Conservation (phyloP, 2,888 invertebrate genomes). For the Drosophila trichaetosa region DNA sequence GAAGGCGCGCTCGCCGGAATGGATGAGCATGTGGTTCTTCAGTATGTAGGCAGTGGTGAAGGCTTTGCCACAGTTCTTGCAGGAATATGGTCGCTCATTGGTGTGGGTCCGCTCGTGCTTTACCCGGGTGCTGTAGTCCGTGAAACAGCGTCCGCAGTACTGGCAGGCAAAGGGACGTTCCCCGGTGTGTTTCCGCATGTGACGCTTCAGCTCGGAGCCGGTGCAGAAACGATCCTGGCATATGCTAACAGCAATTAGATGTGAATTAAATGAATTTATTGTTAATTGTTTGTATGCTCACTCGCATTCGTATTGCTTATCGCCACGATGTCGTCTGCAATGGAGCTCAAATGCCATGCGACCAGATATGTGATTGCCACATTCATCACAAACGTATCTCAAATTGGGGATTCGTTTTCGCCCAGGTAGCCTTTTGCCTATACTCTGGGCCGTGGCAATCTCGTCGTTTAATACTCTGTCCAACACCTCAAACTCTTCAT, state of each 20-base stretch:
- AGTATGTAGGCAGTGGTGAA: constrained; percentile 73
- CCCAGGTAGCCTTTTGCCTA: constrained; percentile 27
- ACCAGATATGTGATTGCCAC: constrained; percentile 67
- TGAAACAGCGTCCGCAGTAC: constrained; percentile 66
- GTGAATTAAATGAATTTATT: neutral
- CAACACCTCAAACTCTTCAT: constrained; percentile 42
- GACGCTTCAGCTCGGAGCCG: constrained; percentile 70
- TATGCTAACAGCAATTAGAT: constrained; percentile 35
- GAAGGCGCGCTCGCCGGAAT: constrained; percentile 71
- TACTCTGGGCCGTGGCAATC: constrained; percentile 28
- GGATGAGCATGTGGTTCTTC: constrained; percentile 70
- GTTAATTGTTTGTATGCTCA: constrained; percentile 32
- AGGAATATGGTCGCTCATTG: constrained; percentile 76
- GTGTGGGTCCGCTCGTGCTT: constrained; percentile 76
- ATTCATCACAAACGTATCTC: constrained; percentile 65
- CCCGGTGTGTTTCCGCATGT: constrained; percentile 68
- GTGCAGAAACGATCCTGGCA: constrained; percentile 69
- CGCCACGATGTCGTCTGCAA: constrained; percentile 72
- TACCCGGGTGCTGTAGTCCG: constrained; percentile 69
- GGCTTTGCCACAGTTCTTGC: constrained; percentile 72
- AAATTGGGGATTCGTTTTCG: constrained; percentile 41
- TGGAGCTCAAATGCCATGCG: constrained; percentile 71
- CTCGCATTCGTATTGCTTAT: constrained; percentile 70
- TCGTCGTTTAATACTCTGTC: constrained; percentile 49
- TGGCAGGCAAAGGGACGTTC: constrained; percentile 73